Evolutionary conservation across 2,888 invertebrate genomes (phyloP), one percentile per base, ranked within the genome.

Genomic region (Lymantria dispar): DNA sequence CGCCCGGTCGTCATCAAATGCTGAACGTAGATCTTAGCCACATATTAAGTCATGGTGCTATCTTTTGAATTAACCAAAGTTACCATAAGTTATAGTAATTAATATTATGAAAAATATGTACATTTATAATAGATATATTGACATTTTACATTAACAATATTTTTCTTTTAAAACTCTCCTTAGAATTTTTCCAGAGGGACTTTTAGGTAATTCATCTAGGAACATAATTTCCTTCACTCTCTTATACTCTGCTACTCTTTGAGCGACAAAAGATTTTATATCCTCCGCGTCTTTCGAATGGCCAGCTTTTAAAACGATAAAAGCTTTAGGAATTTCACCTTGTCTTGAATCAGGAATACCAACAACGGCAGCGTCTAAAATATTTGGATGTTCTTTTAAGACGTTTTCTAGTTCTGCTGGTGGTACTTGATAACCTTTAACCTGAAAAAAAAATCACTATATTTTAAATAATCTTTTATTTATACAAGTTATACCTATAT

Each of bases 331-430:
- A 1, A 93, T 91, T 85, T 97, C 96, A 3, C 97, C 97, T 54
- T 84, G 87, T 47, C 85, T 81, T 0, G 85, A 83, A 74, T 96
- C 93, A 0, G 95, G 93, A 36, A 96, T 82, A 1, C 97, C 97
- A 52, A 97, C 87, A 0, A 98, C 97, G 0, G 95, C 97, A 0
- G 95, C 96, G 66, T 98, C 98, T 22, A 90, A 74, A 0, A 98
- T 92, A 40, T 92, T 93, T 0, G 96, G 95, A 83, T 96, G 95
- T 45, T 92, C 91, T 58, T 95, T 91, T 1, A 97, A 76, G 8
- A 96, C 65, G 48, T 92, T 94, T 81, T 98, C 97, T 40, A 98
- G 78, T 80, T 98, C 98, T 2, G 97, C 97, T 12, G 97, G 98
- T n/a, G 97, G 94, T 15, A 97, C 97, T 93, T 96, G 93, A 71